phyloP scores from a whole-genome alignment of 2,888 invertebrate species.

The Agonopterix alstromeriana region DNA sequence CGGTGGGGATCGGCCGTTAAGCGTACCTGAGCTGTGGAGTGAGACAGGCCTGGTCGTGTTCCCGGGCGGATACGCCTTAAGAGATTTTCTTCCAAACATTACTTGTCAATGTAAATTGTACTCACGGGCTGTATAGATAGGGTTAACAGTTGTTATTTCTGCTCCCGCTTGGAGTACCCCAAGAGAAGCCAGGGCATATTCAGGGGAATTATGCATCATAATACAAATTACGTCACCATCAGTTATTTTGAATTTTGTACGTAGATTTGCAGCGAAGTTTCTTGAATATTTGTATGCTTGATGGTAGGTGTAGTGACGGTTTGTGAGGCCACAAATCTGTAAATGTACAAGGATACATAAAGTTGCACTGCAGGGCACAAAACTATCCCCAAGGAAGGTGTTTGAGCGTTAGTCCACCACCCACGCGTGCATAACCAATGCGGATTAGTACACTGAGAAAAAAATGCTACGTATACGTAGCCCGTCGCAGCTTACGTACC shows the following conservation, averaged over 20 bases:
- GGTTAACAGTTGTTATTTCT: constrained; percentile 82
- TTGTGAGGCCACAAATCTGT: constrained; percentile 82
- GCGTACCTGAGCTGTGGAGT: too few species aligned
- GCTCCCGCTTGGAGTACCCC: constrained; percentile 81
- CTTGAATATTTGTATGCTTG: constrained; percentile 77
- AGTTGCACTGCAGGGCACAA: too few species aligned
- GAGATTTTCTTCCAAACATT: too few species aligned
- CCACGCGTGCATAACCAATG: too few species aligned
- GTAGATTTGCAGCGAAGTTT: constrained; percentile 78
- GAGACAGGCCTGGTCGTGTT: too few species aligned
- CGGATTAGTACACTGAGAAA: too few species aligned
- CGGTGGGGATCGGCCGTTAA: too few species aligned
- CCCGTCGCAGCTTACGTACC: too few species aligned
- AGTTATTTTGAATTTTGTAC: constrained; percentile 75
- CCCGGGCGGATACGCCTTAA: too few species aligned
- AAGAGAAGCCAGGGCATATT: constrained; percentile 78
- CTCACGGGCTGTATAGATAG: constrained; percentile 79
- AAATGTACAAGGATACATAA: constrained; percentile 12
- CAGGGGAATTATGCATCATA: constrained; percentile 83
- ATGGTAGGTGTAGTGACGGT: constrained; percentile 80
- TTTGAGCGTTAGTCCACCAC: too few species aligned
- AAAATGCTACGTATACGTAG: too few species aligned
- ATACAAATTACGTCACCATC: constrained; percentile 80
- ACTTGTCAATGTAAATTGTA: constrained; percentile 6
- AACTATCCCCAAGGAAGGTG: too few species aligned